Base-by-base conservation (phyloP, 2,797 vertebrate genomes). In the Aeoliscus strigatus region DNA sequence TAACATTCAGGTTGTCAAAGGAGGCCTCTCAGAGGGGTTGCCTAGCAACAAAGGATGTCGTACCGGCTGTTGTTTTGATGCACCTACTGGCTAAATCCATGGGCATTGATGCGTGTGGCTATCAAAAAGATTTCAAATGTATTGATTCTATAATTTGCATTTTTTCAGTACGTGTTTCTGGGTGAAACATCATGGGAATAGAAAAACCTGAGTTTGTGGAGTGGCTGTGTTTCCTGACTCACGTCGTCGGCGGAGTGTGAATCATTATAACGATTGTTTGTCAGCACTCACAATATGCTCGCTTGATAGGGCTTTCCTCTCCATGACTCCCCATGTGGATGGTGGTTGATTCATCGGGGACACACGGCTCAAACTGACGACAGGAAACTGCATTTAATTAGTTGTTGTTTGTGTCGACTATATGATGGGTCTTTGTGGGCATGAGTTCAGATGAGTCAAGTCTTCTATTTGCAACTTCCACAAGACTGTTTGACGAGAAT, bases 41-140 rank as follows among this genome's bases (percentile, higher is more conserved):
- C 83, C 78, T 80, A 80, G 82, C 80, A 86, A 86, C 82, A 70
- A 60, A 70, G 75, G 71, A 86, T 84, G 82, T 83, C n/a, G n/a
- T 83, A 78, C 66, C 54, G 76, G 77, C 66, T 79, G 68, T 60
- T 27, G 12, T 66, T 60, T 60, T 59, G 52, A 80, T 65, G 61
- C 62, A 53, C 70, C 51, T 66, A 71, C 50, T 51, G 54, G 61
- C 73, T 68, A 64, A 70, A 73, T 73, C 70, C 57, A 75, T 66
- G 56, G 39, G 33, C 41, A 66, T 30, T 15, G 52, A 52, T 70
- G 47, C 56, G 57, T 68, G 70, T 73, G 61, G 48, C 54, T 59
- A 51, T 44, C 39, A 30, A 64, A 58, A 47, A 56, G 53, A 53
- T 67, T 58, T 59, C 57, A 47, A 50, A 67, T 73, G 56, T 81